Evolutionary conservation across 2,797 vertebrate species (phyloP), one percentile per base, ranked within the genome.

Genomic region (Muraenolepis orangiensis): DNA sequence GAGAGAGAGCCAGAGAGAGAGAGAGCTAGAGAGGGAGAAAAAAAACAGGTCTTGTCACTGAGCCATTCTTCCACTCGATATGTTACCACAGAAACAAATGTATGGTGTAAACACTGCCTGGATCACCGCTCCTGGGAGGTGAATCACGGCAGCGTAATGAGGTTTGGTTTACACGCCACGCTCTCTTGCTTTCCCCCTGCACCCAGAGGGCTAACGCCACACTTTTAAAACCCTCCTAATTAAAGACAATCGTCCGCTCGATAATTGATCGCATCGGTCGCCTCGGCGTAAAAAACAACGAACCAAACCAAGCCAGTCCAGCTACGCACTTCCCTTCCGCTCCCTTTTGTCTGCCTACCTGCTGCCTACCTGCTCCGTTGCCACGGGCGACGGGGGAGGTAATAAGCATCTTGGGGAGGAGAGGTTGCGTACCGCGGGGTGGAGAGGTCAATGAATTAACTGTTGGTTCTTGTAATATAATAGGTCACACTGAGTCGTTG

Each of bases 31-130:
- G 26, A 10, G 70, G n/a, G 68, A 28, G 20, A 16, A 32, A 77
- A 74, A 81, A 81, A 78, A 81, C 78, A 84, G 79, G 80, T 83
- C 88, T 88, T 91, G 90, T 91, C 90, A 90, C 87, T 30, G 84
- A 91, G 89, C 90, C 89, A 87, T 92, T 92, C 90, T 88, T 91
- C 87, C 86, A 91, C 89, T 93, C 89, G 84, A 90, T 87, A 86
- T 88, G 91, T 93, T 92, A 91, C 92, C 91, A 93, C 92, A 93
- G 92, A 93, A 94, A 93, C 92, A 91, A 92, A 93, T 90, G 89
- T 85, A 87, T 85, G 86, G 88, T 90, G 88, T 92, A 93, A 93
- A 92, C 91, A 90, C 83, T 82, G 86, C 34, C 84, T 87, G 88
- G 90, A 88, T 90, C 88, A 84, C 85, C 82, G 87, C 90, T 90